Evolutionary conservation across 2,888 invertebrate genomes (phyloP), one percentile per base, ranked within the genome.

Genomic region (Cheilosia vernalis): DNA sequence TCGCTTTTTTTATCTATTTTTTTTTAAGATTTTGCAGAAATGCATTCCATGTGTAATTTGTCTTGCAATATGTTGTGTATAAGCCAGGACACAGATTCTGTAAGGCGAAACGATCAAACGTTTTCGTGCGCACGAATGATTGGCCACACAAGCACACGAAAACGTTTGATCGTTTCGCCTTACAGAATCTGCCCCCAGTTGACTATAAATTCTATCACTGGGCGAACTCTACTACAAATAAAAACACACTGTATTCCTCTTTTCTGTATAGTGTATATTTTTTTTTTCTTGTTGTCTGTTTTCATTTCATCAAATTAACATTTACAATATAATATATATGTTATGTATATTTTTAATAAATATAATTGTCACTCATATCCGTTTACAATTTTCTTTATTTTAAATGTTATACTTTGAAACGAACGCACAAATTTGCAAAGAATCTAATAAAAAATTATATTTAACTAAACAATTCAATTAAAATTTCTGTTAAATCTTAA

Each of bases 351-450:
- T 77, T 76, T 44, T 77, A 81, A 81, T 85, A 85, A 85, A 81
- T 85, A 85, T 85, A 85, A 77, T 85, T 81, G 85, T 81, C 81
- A 85, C 85, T 85, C 81, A 72, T 80, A 76, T 76, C 84, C 84
- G 70, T 76, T 74, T 64, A 72, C 80, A 70, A 70, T 55, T 63
- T 40, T 21, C 33, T 76, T 74, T 47, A 70, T 66, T 60, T 64
- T 47, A 21, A 53, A 19, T 5, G 21, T 69, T 60, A 21, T 13
- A 33, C 33, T 44, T 58, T 10, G n/a, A 53, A 74, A 37, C 27
- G 33, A 44, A 74, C 66, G 21, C n/a, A 47, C 17, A 73, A 37
- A 37, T 37, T 44, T 21, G 30, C 49, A 60, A 44, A 63, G 51
- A 30, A 51, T n/a, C 13, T 49, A 70, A 21, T 15, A 47, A 6